phyloP scores from a whole-genome alignment of 2,113 vertebrate genomes.

The Donacobius atricapilla region DNA sequence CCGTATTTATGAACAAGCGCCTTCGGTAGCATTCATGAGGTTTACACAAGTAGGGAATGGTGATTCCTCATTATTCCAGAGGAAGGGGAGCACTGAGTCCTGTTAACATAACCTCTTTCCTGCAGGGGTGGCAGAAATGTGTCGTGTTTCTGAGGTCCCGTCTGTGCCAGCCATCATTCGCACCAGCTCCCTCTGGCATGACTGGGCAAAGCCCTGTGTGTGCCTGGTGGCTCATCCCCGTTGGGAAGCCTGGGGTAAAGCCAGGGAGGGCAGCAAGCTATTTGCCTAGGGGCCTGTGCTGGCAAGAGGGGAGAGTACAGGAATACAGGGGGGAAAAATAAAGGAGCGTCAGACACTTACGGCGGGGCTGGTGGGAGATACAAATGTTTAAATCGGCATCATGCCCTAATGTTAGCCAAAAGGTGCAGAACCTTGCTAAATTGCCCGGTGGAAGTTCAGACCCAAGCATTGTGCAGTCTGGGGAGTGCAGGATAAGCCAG shows the following conservation, averaged over 20 bases:
- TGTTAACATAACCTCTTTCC: not conserved
- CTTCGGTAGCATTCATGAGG: not conserved
- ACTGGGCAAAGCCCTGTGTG: not conserved
- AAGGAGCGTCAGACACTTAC: not conserved
- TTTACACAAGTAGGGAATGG: not conserved
- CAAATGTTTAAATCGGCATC: not conserved
- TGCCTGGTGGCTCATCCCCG: not conserved
- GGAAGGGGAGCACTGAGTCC: not conserved
- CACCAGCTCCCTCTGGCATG: not conserved
- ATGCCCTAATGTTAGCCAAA: not conserved
- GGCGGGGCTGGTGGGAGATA: not conserved
- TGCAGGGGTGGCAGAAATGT: not conserved
- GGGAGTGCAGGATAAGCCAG: not conserved
- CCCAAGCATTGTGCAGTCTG: not conserved
- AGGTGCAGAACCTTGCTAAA: conserved; percentile 3
- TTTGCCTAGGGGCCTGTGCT: not conserved
- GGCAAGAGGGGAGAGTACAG: not conserved
- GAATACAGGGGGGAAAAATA: not conserved
- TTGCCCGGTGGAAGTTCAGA: not conserved
- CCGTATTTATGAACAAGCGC: not conserved
- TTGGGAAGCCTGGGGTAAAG: not conserved
- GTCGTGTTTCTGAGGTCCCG: rapidly evolving
- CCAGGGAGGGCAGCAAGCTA: not conserved
- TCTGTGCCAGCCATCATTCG: rapidly evolving
- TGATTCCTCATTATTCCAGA: not conserved